Evolutionary conservation across 2,113 vertebrate species (phyloP), one percentile per base, ranked within the genome.

Genomic region (Cyphomyrus plagiostoma): DNA sequence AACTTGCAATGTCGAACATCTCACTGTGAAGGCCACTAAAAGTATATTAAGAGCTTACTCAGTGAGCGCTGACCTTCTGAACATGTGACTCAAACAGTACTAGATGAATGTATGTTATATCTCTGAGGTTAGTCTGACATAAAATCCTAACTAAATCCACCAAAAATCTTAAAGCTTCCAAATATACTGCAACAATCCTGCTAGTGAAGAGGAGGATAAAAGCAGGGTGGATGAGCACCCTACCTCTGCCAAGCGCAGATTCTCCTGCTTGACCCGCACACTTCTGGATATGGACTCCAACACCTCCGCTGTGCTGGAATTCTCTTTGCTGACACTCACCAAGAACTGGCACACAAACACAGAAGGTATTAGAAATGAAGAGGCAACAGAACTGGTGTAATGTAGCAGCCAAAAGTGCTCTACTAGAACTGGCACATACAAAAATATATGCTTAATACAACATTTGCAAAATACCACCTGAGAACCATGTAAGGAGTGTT

Each of bases 291-390:
- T 96, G 0, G 98, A 97, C 53, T 99, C 98, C 0, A 99, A 94
- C 13, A 99, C 98, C 91, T 99, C 98, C 46, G 96, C 95, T 0
- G 98, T 97, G 83, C 95, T 98, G 39, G 98, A 98, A 92, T 97
- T 98, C 91, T 99, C 98, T 92, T 99, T 99, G 95, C 98, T 98
- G 90, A 99, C 97, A 49, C 98, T 99, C 91, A 99, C 98, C 3
- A 99, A 94, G 93, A 98, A 98, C 98, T 99, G 91, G 50, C 91
- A 70, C 0, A 30, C 0, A 92, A 50, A 91, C 42, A 35, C 80
- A 90, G 4, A 52, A 70, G 26, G 45, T 21, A 21, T 42, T 21
- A 35, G 45, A 62, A 13, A 88, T 45, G 45, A 26, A 48, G 48
- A 10, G 17, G 87, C 13, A 7, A 17, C 7, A 35, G 80, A 35